phyloP scores from a whole-genome alignment of 92 coral and sea anemone genomes.

The Pocillopora grandis region DNA sequence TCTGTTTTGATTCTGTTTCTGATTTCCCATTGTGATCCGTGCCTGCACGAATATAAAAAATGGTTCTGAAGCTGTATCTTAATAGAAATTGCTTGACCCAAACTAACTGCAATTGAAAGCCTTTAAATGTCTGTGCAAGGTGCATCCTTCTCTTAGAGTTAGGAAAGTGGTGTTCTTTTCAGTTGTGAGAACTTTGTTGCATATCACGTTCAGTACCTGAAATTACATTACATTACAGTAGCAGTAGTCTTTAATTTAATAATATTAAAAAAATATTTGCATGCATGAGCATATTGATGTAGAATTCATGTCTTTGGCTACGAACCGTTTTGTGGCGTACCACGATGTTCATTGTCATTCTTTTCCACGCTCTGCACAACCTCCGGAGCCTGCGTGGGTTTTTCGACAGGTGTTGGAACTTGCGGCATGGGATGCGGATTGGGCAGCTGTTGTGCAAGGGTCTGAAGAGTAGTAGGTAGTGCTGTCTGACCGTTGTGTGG shows the following conservation, averaged over 20 bases:
- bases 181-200: too few relatives aligned
- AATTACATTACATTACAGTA: too few relatives aligned
- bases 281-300: too few relatives aligned
- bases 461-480: constrained; percentile 60
- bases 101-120: too few relatives aligned
- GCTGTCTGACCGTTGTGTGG: constrained; percentile 80
- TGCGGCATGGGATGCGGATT: constrained; percentile 53
- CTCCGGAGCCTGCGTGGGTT: constrained; percentile 59
- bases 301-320: not conserved
- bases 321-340: constrained; percentile 62
- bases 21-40: constrained; percentile 39
- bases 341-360: constrained; percentile 52
- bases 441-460: constrained; percentile 49
- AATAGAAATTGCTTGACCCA: too few relatives aligned
- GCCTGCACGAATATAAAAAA: constrained; percentile 3
- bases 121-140: not conserved
- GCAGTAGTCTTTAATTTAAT: too few relatives aligned
- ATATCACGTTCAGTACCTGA: too few relatives aligned
- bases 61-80: too few relatives aligned
- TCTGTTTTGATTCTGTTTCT: constrained; percentile 46
- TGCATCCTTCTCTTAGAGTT: not conserved
- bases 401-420: constrained; percentile 52
- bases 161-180: too few relatives aligned
- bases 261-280: too few relatives aligned
- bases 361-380: constrained; percentile 62